These are phyloP conservation scores for Aegotheles bennettii DNA, from an alignment of 2,113 vertebrate genomes.

Conservation along the genomic window DNA sequence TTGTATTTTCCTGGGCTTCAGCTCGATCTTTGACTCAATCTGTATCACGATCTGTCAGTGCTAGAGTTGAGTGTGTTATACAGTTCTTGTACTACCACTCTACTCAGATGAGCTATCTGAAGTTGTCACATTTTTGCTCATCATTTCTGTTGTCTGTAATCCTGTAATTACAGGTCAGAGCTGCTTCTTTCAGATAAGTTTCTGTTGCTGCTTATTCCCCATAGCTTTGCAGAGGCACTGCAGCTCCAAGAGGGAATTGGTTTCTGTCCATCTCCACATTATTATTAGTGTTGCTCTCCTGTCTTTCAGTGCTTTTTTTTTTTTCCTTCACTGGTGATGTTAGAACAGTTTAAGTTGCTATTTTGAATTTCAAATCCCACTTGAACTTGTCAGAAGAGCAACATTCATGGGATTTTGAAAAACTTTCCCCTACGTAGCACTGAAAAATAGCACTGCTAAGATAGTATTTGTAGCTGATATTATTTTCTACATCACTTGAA, in stretches of 20 bases:
- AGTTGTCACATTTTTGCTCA: neutral
- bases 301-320: neutral
- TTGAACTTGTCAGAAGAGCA: neutral
- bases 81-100: neutral
- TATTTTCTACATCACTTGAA: neutral
- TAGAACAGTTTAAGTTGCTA: neutral
- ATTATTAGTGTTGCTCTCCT: neutral
- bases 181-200: neutral
- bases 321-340: neutral
- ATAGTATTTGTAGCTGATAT: neutral
- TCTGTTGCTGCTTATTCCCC: neutral
- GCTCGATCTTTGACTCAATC: neutral
- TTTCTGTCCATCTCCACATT: neutral
- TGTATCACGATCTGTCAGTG: neutral
- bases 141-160: neutral
- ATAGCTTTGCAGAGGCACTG: neutral
- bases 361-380: neutral
- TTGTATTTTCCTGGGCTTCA: neutral
- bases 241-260: neutral
- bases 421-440: neutral
- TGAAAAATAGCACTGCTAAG: neutral
- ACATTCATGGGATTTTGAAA: neutral
- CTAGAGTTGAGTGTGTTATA: neutral
- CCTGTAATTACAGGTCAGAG: neutral
- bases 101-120: neutral